Conservation (phyloP, 1,140 invertebrate species). For the Dufourea novaeangliae region DNA sequence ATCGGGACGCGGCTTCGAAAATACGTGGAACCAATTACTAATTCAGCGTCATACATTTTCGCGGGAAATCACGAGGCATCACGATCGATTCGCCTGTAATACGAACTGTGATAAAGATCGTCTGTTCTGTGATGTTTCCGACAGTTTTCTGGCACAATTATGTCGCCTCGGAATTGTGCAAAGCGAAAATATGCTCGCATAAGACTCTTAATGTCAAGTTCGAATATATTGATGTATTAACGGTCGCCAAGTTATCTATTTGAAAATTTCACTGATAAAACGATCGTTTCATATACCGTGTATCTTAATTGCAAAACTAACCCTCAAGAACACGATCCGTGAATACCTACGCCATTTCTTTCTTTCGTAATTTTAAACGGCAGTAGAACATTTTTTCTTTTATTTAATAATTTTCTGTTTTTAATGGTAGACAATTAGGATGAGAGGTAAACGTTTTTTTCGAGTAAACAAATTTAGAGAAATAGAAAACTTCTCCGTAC, state of each 20-base stretch:
- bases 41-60: not conserved
- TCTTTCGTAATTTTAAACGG: too few species aligned
- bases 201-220: conserved; percentile 7
- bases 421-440: too few species aligned
- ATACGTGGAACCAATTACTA: not conserved
- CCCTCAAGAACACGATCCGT: too few species aligned
- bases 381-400: too few species aligned
- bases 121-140: conserved; percentile 38
- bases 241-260: conserved; percentile 1
- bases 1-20: not conserved
- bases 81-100: conserved; percentile 18
- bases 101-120: conserved; percentile 21
- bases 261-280: not conserved
- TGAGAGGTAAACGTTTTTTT: too few species aligned
- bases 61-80: not conserved
- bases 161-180: not conserved
- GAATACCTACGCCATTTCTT: too few species aligned
- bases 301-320: too few species aligned
- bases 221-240: conserved; percentile 14
- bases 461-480: too few species aligned
- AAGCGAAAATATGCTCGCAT: not conserved
- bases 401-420: too few species aligned
- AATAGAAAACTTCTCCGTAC: too few species aligned
- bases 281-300: too few species aligned
- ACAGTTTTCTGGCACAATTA: conserved; percentile 17